phyloP scores from a whole-genome alignment of 2,888 invertebrate genomes.

The Chrysotoxum bicinctum region DNA sequence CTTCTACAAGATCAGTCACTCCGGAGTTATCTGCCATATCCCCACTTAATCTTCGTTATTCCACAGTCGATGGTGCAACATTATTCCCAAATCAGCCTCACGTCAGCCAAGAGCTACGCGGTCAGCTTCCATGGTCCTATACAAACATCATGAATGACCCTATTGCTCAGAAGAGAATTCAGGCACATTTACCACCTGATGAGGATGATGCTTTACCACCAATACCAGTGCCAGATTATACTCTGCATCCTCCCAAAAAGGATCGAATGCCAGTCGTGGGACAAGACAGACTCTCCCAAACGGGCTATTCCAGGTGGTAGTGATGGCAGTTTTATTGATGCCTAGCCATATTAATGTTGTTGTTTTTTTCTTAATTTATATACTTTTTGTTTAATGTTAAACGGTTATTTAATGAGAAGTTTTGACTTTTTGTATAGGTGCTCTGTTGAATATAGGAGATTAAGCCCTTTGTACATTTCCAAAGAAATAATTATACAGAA shows the following conservation, averaged over 20 bases:
- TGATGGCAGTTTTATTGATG: not conserved
- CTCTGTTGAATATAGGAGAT: not conserved
- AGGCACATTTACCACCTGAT: constrained; percentile 71
- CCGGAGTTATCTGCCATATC: constrained; percentile 76
- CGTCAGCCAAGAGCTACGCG: constrained; percentile 82
- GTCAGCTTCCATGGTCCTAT: constrained; percentile 86
- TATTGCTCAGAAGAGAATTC: constrained; percentile 62
- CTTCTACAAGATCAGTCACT: constrained; percentile 61
- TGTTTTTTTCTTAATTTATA: constrained; percentile 44
- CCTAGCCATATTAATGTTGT: constrained; percentile 45
- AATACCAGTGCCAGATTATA: constrained; percentile 85
- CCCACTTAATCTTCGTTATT: constrained; percentile 78
- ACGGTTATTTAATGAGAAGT: constrained; percentile 33
- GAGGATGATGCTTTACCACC: constrained; percentile 84
- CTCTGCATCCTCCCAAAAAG: constrained; percentile 81
- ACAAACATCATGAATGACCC: constrained; percentile 76
- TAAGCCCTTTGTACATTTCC: constrained; percentile 40
- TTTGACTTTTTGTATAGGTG: constrained; percentile 20
- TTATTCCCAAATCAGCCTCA: constrained; percentile 74
- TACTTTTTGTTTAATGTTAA: constrained; percentile 27
- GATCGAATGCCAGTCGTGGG: constrained; percentile 75
- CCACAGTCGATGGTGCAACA: constrained; percentile 74
- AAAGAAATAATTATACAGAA: constrained; percentile 35
- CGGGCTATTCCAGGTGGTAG: constrained; percentile 60
- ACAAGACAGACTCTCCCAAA: constrained; percentile 11